Evolutionary conservation across 2,888 invertebrate genomes (phyloP), one percentile per base, ranked within the genome.

Genomic region (Latheticus oryzae): DNA sequence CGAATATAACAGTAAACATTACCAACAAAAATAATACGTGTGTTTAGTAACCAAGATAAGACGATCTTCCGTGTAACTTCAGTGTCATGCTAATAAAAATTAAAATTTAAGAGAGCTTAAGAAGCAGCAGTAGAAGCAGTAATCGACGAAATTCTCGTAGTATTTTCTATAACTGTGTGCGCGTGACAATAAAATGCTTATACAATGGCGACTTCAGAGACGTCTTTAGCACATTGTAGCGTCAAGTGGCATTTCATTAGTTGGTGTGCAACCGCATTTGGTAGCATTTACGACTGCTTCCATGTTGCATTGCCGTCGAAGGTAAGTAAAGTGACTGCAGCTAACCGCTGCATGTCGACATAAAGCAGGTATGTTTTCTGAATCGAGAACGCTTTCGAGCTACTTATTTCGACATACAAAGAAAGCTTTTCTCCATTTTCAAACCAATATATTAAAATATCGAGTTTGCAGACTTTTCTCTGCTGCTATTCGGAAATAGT

Each of bases 181-280:
- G 21, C 21, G 21, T 3, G 3, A 9, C 26, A 26, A 7, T 26
- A 26, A 68, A 65, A 60, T 62, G 65, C 60, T 65, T 68, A 65
- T 63, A 59, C 65, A 58, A 64, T 52, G 61, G 57, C 61, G 61
- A 60, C 60, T 63, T 64, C 65, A 65, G 64, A 65, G 66, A 61
- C 67, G 58, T 55, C 54, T 65, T 64, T 64, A 64, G 59, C 63
- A 69, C 67, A 65, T 65, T 67, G 67, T 68, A 66, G 62, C 60
- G 59, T 64, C 50, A 67, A 65, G 60, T 65, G 63, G 65, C 63
- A 62, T 67, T 67, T 65, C 65, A 65, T 67, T 65, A 43, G 45
- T 28, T 33, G 58, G 62, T 61, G 60, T 58, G 50, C 57, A 52
- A 59, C 58, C 59, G 58, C 63, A 58, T 57, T 59, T 43, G 40